These are phyloP conservation scores for Perca schrenkii DNA, from an alignment of 2,113 vertebrate species.

Conservation along the genomic window DNA sequence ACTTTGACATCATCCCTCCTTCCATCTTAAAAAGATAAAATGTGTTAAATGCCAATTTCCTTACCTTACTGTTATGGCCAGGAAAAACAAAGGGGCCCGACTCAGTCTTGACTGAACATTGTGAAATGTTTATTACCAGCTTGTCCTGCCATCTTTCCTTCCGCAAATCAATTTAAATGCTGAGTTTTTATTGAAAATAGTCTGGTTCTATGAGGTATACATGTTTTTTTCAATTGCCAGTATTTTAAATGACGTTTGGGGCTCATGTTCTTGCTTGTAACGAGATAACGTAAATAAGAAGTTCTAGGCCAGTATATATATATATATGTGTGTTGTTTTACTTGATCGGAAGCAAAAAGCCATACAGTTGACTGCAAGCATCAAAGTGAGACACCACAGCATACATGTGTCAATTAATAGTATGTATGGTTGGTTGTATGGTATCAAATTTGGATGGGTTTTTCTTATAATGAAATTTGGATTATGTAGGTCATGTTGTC, in stretches of 20 bases:
- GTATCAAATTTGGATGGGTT: neutral
- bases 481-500: slow-evolving; percentile 3
- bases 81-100: neutral
- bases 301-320: neutral
- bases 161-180: neutral
- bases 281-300: slow-evolving; percentile 1
- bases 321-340: neutral
- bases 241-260: slow-evolving; percentile 26
- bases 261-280: slow-evolving; percentile 6
- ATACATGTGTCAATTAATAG: neutral
- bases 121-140: neutral
- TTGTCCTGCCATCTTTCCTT: neutral
- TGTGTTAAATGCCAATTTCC: neutral
- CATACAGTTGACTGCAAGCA: neutral
- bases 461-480: neutral
- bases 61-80: neutral
- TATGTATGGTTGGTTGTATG: neutral
- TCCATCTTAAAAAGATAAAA: neutral
- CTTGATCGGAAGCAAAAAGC: neutral
- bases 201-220: slow-evolving; percentile 25
- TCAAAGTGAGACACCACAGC: slow-evolving; percentile 6
- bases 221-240: slow-evolving; percentile 14
- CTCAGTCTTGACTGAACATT: neutral
- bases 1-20: slow-evolving; percentile 8
- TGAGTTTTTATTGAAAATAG: neutral